Conservation (phyloP, 2,113 vertebrate genomes). For the Rhea pennata region DNA sequence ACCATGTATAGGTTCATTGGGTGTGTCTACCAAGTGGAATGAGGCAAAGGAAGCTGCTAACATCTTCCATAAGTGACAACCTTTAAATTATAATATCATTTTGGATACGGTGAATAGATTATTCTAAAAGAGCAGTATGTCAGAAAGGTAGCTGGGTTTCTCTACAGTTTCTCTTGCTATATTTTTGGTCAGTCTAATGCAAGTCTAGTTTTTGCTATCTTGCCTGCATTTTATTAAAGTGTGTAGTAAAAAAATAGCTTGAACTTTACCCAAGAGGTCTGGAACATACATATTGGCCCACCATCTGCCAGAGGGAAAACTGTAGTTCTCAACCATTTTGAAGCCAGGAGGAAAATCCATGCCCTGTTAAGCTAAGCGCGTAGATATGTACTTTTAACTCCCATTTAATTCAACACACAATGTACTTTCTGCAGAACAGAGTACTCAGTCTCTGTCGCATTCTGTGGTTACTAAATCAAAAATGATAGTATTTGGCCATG, state of each 20-base stretch:
- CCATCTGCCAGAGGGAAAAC: not conserved
- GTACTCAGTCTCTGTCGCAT: not conserved
- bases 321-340: not conserved
- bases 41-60: conserved; percentile 51
- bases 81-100: conserved; percentile 28
- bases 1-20: conserved; percentile 47
- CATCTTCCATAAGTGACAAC: conserved; percentile 50
- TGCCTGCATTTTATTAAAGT: not conserved
- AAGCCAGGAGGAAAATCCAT: conserved; percentile 3
- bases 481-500: not conserved
- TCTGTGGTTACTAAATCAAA: not conserved
- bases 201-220: not conserved
- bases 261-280: not conserved
- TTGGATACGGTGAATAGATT: not conserved
- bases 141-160: not conserved
- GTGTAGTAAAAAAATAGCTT: not conserved
- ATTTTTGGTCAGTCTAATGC: not conserved
- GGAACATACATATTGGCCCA: not conserved
- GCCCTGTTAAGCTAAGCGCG: not conserved
- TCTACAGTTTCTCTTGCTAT: not conserved
- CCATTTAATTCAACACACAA: not conserved
- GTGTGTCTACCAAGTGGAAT: conserved; percentile 45
- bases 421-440: not conserved
- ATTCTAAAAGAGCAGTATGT: not conserved
- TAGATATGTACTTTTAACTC: not conserved